Base-by-base conservation (phyloP, 2,113 vertebrate genomes). In the Notiomystis cincta region DNA sequence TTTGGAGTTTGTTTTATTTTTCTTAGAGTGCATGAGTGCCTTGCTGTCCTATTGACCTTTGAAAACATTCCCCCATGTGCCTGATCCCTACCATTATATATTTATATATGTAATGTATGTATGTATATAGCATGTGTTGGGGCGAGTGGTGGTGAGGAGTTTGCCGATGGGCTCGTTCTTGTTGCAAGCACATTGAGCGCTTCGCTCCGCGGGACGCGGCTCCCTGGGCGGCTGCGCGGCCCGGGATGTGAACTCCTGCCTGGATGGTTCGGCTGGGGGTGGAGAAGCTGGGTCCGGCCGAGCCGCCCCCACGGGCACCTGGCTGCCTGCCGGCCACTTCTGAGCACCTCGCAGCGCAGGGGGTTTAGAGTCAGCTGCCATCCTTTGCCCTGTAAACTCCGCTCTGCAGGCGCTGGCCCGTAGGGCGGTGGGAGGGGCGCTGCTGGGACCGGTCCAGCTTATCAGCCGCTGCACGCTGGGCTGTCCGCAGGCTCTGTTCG, bases 131-230 rank as follows among this genome's bases (percentile, higher is more conserved):
- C 13, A 3, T 18, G 6, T 31, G 31, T 65, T 47, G 50, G n/a
- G 8, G 6, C 6, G 25, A 54, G 11, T 24, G 48, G 23, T 8
- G 10, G 7, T 9, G 40, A 37, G 21, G 54, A 69, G 42, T 57
- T 62, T 73, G 42, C 50, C 37, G 17, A 16, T 31, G 20, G 4
- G 1, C 48, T 71, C 0, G 0, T 61, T 86, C 45, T 44, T 75
- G 6, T 31, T 73, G 47, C 24, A 21, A 3, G 5, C 20, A 2
- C 5, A 7, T 9, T 10, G 44, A 40, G 4, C 0, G 0, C 44
- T 30, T 10, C 3, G 4, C 7, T 25, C 35, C 19, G 51, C 4
- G 23, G 21, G 24, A 4, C 27, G 45, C 1, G 6, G 35, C 50
- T 75, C 20, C 3, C 7, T 25, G 56, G 40, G 31, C 28, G 15